A percentile compares a stretch with the other conserved stretches of the same genome.
Evolutionary conservation across 2,113 vertebrate genomes (phyloP).

Genomic region (Centropus bengalensis): DNA sequence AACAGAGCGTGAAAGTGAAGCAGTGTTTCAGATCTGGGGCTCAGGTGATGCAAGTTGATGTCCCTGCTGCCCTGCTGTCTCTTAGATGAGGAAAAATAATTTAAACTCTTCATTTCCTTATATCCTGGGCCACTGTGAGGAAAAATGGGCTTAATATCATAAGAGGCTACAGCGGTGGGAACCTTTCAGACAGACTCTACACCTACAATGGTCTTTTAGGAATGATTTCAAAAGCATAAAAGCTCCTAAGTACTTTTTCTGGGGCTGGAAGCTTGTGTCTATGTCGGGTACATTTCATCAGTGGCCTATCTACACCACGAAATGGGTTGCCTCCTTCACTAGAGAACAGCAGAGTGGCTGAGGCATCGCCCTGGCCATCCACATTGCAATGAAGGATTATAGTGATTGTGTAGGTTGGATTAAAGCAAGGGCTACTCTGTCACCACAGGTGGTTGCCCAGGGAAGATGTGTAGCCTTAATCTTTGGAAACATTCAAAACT

Average conservation of each 20-base stretch:
- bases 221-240: background rate
- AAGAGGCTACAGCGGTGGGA: background rate
- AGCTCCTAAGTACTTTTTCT: background rate
- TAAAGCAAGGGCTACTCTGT: background rate
- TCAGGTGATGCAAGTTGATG: background rate
- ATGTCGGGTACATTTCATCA: background rate
- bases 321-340: background rate
- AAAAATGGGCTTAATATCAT: background rate
- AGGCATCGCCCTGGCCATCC: background rate
- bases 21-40: background rate
- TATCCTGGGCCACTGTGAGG: background rate
- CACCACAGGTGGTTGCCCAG: background rate
- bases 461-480: background rate
- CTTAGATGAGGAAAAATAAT: background rate
- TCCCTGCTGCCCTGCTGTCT: background rate
- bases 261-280: background rate
- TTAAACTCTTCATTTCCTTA: background rate
- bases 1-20: background rate
- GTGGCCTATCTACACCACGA: background rate
- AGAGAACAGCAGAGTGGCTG: background rate
- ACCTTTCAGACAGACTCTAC: background rate
- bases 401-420: background rate
- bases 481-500: background rate
- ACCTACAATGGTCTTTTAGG: background rate
- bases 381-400: background rate